phyloP scores from a whole-genome alignment of 1,140 invertebrate species.

The Teleogryllus occipitalis region DNA sequence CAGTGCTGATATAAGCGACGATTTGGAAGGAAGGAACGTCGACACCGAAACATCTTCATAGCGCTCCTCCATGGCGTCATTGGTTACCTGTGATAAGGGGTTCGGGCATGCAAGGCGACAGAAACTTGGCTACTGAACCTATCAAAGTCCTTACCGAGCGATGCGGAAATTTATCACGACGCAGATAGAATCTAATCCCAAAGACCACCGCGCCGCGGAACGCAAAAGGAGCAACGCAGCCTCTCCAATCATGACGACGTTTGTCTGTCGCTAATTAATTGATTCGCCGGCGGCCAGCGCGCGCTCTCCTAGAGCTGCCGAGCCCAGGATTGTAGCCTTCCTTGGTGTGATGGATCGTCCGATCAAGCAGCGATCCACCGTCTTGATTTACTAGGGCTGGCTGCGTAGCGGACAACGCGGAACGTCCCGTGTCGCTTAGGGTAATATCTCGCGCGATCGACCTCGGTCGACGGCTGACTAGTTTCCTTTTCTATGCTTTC shows the following conservation, averaged over 20 bases:
- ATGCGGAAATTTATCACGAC: neutral
- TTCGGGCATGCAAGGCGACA: neutral
- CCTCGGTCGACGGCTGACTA: too few species aligned
- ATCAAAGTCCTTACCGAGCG: neutral
- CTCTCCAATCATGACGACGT: neutral
- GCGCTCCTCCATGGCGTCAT: neutral
- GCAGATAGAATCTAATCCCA: neutral
- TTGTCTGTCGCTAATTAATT: constrained; percentile 5
- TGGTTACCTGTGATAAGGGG: neutral
- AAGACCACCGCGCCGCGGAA: neutral
- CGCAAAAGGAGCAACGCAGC: neutral
- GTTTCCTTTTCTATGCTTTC: too few species aligned
- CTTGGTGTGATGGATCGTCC: neutral
- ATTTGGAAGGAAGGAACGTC: too few species aligned
- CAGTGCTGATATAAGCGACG: too few species aligned
- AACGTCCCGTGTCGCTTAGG: too few species aligned
- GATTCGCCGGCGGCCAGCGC: neutral
- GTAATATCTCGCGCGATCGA: too few species aligned
- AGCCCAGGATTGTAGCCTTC: neutral
- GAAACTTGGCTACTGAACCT: neutral
- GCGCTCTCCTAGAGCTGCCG: neutral
- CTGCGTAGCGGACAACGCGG: too few species aligned
- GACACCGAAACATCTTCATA: neutral
- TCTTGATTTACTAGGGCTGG: too few species aligned
- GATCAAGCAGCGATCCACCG: too few species aligned